Base-by-base conservation (phyloP, 2,113 vertebrate species). In the Antigone vipio region DNA sequence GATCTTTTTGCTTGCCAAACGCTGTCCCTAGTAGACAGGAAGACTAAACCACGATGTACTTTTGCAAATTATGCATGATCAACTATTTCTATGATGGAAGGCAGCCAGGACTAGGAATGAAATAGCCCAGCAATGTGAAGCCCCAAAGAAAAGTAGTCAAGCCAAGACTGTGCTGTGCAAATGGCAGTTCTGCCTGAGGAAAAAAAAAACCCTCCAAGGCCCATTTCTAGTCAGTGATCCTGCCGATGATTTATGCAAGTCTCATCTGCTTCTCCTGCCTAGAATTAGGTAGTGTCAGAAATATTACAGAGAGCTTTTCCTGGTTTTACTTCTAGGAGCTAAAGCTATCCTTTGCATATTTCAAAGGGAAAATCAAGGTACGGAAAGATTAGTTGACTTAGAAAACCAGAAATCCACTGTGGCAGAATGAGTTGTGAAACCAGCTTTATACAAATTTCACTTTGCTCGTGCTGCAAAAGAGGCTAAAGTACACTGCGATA, bases 31-130 rank as follows among this genome's bases (percentile, higher is more conserved):
- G 34, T 78, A 92, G 88, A 58, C 91, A 86, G 62, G 84, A 93
- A 88, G 64, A 76, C 81, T 89, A 92, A 95, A 85, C 79, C 80
- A 67, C 0, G 2, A 81, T 68, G 80, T 68, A 55, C 86, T 92
- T 88, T 53, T 64, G 69, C 35, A 82, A 94, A 89, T 84, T 72
- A 58, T 64, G 64, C 35, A 2, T 42, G 45, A 92, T 89, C 81
- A 82, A 84, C 64, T 75, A 12, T 95, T 89, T 63, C 76, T 91
- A 9, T 44, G 30, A n/a, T 85, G 94, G 91, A 96, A 62, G 69
- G 50, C 40, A 91, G 85, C 86, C 94, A 96, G 69, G 56, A 53
- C 16, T 53, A 71, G 88, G 56, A 90, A 86, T 52, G 72, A 68
- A 91, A 86, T 74, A 73, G 59, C 90, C 82, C 63, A 53, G 83